A percentile compares a stretch with the other conserved stretches of the same genome.
These are phyloP conservation scores for Rotaria socialis DNA, from an alignment of 2,888 invertebrate species.

Conservation along the genomic window DNA sequence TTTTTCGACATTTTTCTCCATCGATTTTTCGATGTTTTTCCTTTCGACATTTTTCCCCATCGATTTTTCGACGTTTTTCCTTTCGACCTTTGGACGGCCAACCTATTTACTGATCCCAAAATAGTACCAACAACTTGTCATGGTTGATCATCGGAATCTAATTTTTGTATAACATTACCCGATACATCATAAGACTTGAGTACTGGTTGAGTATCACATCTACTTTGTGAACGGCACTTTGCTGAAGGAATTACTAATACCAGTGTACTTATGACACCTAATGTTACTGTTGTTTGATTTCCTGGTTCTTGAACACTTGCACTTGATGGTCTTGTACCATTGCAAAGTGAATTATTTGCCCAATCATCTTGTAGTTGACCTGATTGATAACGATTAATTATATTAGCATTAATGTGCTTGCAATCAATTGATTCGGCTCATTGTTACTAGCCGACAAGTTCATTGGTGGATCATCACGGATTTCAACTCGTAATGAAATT, in stretches of 20 bases:
- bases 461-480: slow-evolving; percentile 35
- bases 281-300: not conserved
- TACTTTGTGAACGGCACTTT: slow-evolving; percentile 36
- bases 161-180: not conserved
- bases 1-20: too few species aligned
- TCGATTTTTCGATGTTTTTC: too few species aligned
- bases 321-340: too few species aligned
- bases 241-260: slow-evolving; percentile 12
- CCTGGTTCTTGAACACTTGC: not conserved
- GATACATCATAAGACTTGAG: slow-evolving; percentile 2
- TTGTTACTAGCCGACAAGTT: not conserved
- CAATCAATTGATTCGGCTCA: not conserved
- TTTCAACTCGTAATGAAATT: slow-evolving; percentile 1
- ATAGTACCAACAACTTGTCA: not conserved
- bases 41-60: too few species aligned
- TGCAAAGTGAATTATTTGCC: too few species aligned
- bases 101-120: not conserved
- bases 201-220: slow-evolving; percentile 42
- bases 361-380: not conserved
- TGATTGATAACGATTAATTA: not conserved
- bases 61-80: too few species aligned
- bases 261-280: not conserved
- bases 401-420: not conserved
- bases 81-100: too few species aligned
- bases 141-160: slow-evolving; percentile 3